Base-by-base conservation (phyloP, 2,888 invertebrate species). In the Heliconius aoede region DNA sequence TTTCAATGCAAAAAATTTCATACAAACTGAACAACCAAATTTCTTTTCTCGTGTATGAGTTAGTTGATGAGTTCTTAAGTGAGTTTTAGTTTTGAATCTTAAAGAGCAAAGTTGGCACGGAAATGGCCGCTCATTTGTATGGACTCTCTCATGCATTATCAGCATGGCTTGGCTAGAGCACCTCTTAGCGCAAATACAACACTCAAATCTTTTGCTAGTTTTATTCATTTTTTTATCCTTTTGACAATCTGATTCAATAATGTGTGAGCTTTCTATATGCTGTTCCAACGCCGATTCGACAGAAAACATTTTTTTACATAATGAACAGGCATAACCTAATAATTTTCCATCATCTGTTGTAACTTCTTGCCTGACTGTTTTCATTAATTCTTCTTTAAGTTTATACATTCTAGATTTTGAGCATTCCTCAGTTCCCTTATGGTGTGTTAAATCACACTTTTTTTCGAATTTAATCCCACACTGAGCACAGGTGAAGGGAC, bases 1-100 rank as follows among this genome's bases (percentile, higher is more conserved):
- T 85, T 95, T 95, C 5, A 95, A 80, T 0, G 95, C 94, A 85
- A 95, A 95, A 85, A 94, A 95, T 76, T 95, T 95, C 94, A 94
- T 92, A 81, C 95, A 95, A 62, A 94, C 92, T 0, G 95, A 94
- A 81, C 95, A 95, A 1, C 95, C 94, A 86, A 95, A 95, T 78
- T 94, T 93, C 83, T 94, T 95, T 76, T 95, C 95, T 18, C 95
- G 87, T 0, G 95, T 95, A 79, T 95, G 95, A 15, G 95, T 95
- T 3, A 95, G 84, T 80, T 95, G 95, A 80, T 95, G 95, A 1
- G 95, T 95, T 5, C 94, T 82, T 71, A 95, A 83, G 84, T 95
- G 95, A 1, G 95, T 94, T 84, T 94, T 94, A 0, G 95, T 95
- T 82, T 95, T 95, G 73, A 95, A 95, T 11, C 91, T 84, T 1